phyloP scores from a whole-genome alignment of 23 tunicate species.

The Halocynthia roretzi region DNA sequence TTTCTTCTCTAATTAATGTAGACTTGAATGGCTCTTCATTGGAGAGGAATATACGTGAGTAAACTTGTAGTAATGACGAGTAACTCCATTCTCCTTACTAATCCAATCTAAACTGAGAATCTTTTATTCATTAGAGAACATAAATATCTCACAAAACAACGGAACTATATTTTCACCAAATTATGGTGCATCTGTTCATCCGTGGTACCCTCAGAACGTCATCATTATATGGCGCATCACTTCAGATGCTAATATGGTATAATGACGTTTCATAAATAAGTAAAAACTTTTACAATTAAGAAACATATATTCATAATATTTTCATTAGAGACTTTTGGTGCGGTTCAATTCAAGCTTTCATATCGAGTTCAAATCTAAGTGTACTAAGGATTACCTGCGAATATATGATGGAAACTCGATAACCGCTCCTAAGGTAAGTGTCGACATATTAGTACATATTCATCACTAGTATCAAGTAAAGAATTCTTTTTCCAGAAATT shows the following conservation, averaged over 20 bases:
- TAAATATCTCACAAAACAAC: too few species aligned
- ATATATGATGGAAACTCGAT: constrained; percentile 7
- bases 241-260: neutral
- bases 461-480: neutral
- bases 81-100: too few species aligned
- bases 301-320: neutral
- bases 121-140: too few species aligned
- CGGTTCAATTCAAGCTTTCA: neutral
- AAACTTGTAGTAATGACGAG: too few species aligned
- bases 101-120: too few species aligned
- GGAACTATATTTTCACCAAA: too few species aligned
- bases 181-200: too few species aligned
- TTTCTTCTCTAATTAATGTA: too few species aligned
- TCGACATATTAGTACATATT: neutral
- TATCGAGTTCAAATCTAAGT: neutral
- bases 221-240: too few species aligned
- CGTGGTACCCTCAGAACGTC: too few species aligned
- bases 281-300: neutral
- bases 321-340: constrained; percentile 4
- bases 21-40: too few species aligned
- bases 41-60: too few species aligned
- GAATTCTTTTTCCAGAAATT: neutral
- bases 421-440: constrained; percentile 2
- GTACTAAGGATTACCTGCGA: constrained; percentile 7
- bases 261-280: neutral